Base-by-base conservation (phyloP, 2,888 invertebrate genomes). In the Arenicola marina region DNA sequence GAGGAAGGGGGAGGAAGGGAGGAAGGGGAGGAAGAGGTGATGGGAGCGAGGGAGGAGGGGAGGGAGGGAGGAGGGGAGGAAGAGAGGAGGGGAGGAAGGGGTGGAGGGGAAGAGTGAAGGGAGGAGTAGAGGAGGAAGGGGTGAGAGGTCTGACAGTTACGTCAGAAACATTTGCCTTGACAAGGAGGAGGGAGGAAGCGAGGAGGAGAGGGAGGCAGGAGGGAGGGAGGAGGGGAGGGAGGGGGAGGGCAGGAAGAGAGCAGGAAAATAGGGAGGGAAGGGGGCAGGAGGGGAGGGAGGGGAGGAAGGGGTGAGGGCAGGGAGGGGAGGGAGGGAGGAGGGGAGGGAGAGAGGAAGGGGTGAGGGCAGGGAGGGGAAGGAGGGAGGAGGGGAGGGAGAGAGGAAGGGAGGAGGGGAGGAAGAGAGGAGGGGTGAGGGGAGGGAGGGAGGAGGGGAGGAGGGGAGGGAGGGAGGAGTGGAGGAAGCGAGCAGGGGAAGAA, bases 1-100 rank as follows among this genome's bases (percentile, higher is more conserved):
- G 60, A 28, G 59, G 60, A 38, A 33, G 44, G n/a, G 32, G 28
- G 7, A 51, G 48, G 28, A 24, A 24, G 48, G 24, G 45, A 26
- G 15, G 28, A 24, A 18, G 56, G 28, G 46, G 45, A 26, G n/a
- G 46, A 24, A n/a, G 56, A 48, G 29, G 51, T 11, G 46, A 24
- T 11, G 29, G 51, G 48, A 24, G 45, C 4, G 51, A 24, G 28
- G 18, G 45, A 29, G 7, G 48, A 29, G 46, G 45, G 48, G 11
- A 24, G 28, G 46, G 21, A 15, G 29, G 15, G 48, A 51, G 29
- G 18, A 11, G 56, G 24, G 34, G 38, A 15, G 26, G 38, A 18
- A 24, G 15, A 21, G 32, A n/a, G 28, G 24, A 15, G 48, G 18
- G 24, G 24, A 18, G 21, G 48, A 24, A 34, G 33, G 31, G 11